Evolutionary conservation across 2,797 vertebrate genomes (phyloP), one percentile per base, ranked within the genome.

Genomic region (Macroramphosus scolopax): DNA sequence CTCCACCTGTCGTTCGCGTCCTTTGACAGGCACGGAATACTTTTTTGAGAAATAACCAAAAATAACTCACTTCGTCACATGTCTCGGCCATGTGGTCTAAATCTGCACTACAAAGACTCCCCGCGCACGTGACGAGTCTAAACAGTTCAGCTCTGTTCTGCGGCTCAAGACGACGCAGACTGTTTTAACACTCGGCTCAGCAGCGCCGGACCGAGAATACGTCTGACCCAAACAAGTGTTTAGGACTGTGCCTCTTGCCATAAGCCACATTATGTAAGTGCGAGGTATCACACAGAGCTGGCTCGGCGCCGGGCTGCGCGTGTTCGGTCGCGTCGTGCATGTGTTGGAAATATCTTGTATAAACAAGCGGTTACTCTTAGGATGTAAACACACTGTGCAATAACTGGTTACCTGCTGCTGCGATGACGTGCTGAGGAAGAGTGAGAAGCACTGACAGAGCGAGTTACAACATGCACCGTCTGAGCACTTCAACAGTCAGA

Each of bases 261-360:
- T 82, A 76, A 84, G 76, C 72, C 73, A 72, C 56, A 74, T 86
- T 85, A 81, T 72, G 69, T 82, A 83, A 81, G 73, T 46, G 69
- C 44, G 76, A 79, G 58, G 72, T 56, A 57, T 75, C 51, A 60
- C 55, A 61, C 71, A 68, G 62, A 40, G 47, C 2, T 63, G 77
- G 73, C 63, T 15, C 14, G 1, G 35, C 28, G 67, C 61, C 81
- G 68, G 17, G 61, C 33, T 51, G 54, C 59, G 53, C 26, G 13
- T 53, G 57, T 66, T 51, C 61, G 55, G 42, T 17, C 53, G 52
- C 55, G 74, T 51, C n/a, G 64, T 76, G 72, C 60, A 69, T 71
- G 72, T 80, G 70, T 58, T 75, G 63, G 66, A 69, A 54, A 70
- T 68, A 80, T 68, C 41, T 51, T 32, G 61, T 60, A 59, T 68